phyloP scores from a whole-genome alignment of 53 echinoderm and acorn worm species.

The Mesocentrotus franciscanus region DNA sequence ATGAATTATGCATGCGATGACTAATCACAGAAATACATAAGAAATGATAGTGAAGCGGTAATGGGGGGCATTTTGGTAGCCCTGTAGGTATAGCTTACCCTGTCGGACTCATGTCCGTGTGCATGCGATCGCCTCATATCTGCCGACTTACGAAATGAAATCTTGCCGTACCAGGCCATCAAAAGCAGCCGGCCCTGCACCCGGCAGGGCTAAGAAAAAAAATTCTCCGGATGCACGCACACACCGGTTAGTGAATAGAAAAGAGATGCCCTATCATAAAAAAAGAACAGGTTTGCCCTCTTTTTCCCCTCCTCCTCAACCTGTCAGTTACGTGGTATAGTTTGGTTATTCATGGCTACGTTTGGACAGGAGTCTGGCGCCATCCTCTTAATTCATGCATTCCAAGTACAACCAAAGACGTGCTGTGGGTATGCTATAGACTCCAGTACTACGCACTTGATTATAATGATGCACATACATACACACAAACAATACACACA shows the following conservation, averaged over 20 bases:
- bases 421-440: neutral
- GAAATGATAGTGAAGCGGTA: neutral
- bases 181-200: conserved; percentile 55
- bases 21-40: conserved; percentile 44
- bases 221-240: neutral
- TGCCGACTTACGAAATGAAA: conserved; percentile 65
- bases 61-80: conserved; percentile 26
- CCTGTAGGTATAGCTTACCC: conserved; percentile 59
- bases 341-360: conserved; percentile 54
- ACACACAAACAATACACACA: conserved; percentile 39
- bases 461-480: conserved; percentile 15
- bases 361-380: conserved; percentile 47
- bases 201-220: conserved; percentile 47
- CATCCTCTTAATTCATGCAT: conserved; percentile 10
- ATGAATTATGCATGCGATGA: conserved; percentile 59
- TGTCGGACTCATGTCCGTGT: conserved; percentile 65
- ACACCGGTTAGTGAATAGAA: conserved; percentile 10
- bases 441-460: neutral
- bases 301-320: neutral
- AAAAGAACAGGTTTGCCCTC: conserved; percentile 15
- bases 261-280: conserved; percentile 19
- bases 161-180: conserved; percentile 60
- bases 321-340: conserved; percentile 42
- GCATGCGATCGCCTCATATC: conserved; percentile 69
- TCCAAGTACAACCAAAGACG: neutral